A percentile compares a stretch with the other conserved stretches of the same genome.
phyloP scores from a whole-genome alignment of 2,888 invertebrate species.

The Brachypterus glaber region DNA sequence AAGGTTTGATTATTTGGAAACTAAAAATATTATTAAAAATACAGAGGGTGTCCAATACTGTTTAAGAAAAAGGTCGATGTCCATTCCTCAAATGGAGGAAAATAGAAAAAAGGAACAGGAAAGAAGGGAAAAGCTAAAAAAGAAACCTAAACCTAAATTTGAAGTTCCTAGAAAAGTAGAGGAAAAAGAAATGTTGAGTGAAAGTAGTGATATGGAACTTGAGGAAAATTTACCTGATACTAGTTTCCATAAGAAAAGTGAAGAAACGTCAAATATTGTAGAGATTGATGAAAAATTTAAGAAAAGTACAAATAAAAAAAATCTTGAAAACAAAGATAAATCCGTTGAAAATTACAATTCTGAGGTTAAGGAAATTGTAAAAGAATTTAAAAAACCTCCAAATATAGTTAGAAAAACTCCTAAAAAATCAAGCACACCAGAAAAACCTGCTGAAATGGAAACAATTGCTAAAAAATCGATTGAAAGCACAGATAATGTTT shows the following conservation, averaged over 20 bases:
- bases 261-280: too few relatives aligned
- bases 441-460: not conserved
- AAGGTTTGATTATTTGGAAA: constrained; percentile 15
- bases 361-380: too few relatives aligned
- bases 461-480: not conserved
- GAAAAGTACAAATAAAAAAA: too few relatives aligned
- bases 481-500: not conserved
- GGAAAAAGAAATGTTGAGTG: constrained; percentile 10
- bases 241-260: too few relatives aligned
- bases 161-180: constrained; percentile 11
- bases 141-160: not conserved
- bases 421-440: not conserved
- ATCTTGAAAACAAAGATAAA: too few relatives aligned
- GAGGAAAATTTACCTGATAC: too few relatives aligned
- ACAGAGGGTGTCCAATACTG: not conserved
- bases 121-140: too few relatives aligned
- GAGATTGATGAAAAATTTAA: too few relatives aligned
- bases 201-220: constrained; percentile 5
- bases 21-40: constrained; percentile 8
- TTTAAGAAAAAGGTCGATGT: not conserved
- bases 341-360: too few relatives aligned
- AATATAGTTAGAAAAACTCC: not conserved
- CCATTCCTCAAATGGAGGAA: too few relatives aligned
- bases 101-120: too few relatives aligned
- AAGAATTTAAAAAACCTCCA: not conserved